Evolutionary conservation across 1,140 invertebrate species (phyloP).

Genomic region (Drosophila seguyi): DNA sequence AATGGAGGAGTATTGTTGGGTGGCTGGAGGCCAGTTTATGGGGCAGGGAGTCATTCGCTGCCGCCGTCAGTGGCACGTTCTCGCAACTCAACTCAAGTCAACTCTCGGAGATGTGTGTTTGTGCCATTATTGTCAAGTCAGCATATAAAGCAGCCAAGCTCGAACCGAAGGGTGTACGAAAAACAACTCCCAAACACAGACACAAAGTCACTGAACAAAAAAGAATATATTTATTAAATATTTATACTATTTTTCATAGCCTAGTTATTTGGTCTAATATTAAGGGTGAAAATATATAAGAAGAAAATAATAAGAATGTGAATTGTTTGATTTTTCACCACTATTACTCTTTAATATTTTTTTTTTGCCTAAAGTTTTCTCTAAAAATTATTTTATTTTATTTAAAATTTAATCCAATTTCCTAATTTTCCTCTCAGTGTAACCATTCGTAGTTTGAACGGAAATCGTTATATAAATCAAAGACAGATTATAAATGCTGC

Average conservation of each 20-base stretch:
- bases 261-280: neutral
- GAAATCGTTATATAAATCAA: conserved; percentile 84
- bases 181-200: conserved; percentile 10
- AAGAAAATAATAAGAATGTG: neutral
- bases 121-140: conserved; percentile 80
- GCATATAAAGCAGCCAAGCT: conserved; percentile 66
- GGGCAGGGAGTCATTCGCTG: conserved; percentile 9
- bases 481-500: conserved; percentile 82
- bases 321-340: neutral
- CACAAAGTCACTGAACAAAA: neutral
- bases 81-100: conserved; percentile 29
- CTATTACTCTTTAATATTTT: neutral
- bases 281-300: neutral
- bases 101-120: conserved; percentile 44
- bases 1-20: conserved; percentile 16
- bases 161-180: conserved; percentile 24
- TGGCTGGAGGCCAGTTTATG: conserved; percentile 14
- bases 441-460: conserved; percentile 60
- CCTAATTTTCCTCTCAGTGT: conserved; percentile 13
- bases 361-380: neutral
- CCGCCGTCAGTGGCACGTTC: conserved; percentile 39
- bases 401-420: too few relatives aligned
- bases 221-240: neutral
- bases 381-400: neutral
- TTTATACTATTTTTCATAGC: neutral